Evolutionary conservation across 2,888 invertebrate species (phyloP), one percentile per base, ranked within the genome.

Genomic region (Latrodectus elegans): DNA sequence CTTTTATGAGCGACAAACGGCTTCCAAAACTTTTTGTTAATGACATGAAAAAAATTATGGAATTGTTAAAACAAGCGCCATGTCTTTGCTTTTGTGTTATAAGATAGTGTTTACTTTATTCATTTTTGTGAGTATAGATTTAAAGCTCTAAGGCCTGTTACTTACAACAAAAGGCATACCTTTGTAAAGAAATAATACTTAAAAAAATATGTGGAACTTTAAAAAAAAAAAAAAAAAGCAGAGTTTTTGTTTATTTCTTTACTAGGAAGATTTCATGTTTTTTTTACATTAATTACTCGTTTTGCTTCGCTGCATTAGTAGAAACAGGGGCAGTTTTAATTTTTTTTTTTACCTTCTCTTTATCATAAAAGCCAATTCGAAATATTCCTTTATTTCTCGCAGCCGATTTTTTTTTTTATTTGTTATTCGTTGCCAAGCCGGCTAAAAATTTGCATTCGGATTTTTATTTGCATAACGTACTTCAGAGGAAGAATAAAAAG

Each of bases 381-480:
- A 70, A 38, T 6, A 26, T 55, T 53, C 68, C 12, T 79, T 79
- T 55, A 17, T 17, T n/a, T 11, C 49, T 10, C 11, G 17, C 9
- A 26, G 53, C 52, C 52, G 8, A 12, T 22, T 17, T 73, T 73
- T 55, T 53, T n/a, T 70, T n/a, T n/a, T 73, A 17, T 81, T 60
- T 73, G 52, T 51, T 71, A n/a, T 49, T 71, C 10, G 11, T 17
- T 75, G 53, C 74, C 55, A 68, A 17, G 38, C 68, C 51, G 68
- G 52, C 55, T 26, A 67, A 60, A 82, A 84, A 84, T 84, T 75
- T 82, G 74, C 84, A 84, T 82, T 67, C 49, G 53, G 15, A 51
- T 64, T 84, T 77, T 53, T 84, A 72, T 84, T 84, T 84, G 71
- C 77, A 74, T 82, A 81, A 84, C 67, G 38, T 72, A 77, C 77